These are phyloP conservation scores for Pogonocherus hispidulus DNA, from an alignment of 2,888 invertebrate species.

Conservation along the genomic window DNA sequence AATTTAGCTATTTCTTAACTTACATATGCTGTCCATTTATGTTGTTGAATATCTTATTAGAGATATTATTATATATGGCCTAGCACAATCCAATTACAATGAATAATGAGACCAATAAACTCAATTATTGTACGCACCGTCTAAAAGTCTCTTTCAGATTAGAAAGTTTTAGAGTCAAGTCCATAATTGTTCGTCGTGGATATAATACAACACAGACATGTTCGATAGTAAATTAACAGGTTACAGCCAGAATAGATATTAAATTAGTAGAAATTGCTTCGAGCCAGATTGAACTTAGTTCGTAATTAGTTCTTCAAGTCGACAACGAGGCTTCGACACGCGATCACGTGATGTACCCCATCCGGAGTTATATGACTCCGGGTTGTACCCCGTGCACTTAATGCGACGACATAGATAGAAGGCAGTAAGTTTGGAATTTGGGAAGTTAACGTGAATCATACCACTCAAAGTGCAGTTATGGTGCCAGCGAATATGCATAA, in stretches of 20 bases:
- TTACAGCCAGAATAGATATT: conserved; percentile 59
- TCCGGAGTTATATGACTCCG: conserved; percentile 56
- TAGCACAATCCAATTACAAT: no score
- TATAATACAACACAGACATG: conserved; percentile 23
- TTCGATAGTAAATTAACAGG: conserved; percentile 51
- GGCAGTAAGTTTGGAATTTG: conserved; percentile 36
- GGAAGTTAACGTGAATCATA: conserved; percentile 24
- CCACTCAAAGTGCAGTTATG: neutral
- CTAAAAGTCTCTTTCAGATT: no score
- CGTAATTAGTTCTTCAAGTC: conserved; percentile 64
- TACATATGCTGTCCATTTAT: no score
- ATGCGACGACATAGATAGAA: conserved; percentile 39
- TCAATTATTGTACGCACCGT: no score
- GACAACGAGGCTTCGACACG: conserved; percentile 62
- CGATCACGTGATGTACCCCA: conserved; percentile 62
- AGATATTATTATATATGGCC: no score
- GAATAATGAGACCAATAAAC: no score
- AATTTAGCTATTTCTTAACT: no score
- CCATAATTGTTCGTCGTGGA: conserved; percentile 8
- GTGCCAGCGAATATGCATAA: neutral
- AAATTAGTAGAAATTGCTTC: conserved; percentile 63
- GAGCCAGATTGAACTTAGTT: conserved; percentile 59
- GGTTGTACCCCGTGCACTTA: conserved; percentile 45
- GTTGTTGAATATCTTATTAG: no score
- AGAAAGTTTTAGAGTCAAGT: neutral